Evolutionary conservation across 2,888 invertebrate genomes (phyloP), one percentile per base, ranked within the genome.

Genomic region (Axea sp.): DNA sequence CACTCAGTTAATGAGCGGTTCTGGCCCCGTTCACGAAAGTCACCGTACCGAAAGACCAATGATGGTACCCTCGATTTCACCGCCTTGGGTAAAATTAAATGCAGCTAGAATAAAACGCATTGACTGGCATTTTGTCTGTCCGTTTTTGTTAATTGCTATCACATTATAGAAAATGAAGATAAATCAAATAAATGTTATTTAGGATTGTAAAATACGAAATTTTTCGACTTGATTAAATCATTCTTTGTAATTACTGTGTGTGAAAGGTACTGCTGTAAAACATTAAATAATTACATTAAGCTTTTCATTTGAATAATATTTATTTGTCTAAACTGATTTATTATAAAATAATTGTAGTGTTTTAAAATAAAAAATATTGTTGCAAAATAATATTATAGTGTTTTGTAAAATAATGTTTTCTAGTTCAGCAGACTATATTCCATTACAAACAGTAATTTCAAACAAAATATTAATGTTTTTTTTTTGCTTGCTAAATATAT

Each of bases 41-140:
- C 85, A 85, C 8, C 82, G 82, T 51, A 87, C 87, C 39, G 86
- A 87, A 49, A 81, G 81, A 31, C 86, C 87, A 1, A 53, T 82
- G 8, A 33, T 57, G 24, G 55, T 80, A n/a, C 84, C 87, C 14
- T 84, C 87, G 8, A 35, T 79, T 9, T 79, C 84, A 6, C 84
- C 86, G 6, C 82, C 84, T 1, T 86, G 84, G 86, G 77, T 79
- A 7, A n/a, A n/a, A n/a, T n/a, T n/a, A n/a, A 85, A 79, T 47
- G 67, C 76, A 7, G 81, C 82, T 19, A 80, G 77, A 60, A 76
- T 78, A 11, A 80, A 77, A 60, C 74, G 73, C 41, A 65, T 68
- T 12, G 69, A 75, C 41, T 68, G 53, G 62, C 73, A 59, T 71
- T 82, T 59, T 69, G 80, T 55, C 53, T 81, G 41, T 26, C 73